Evolutionary conservation across 2,888 invertebrate species (phyloP).

Genomic region (Synanthedon andrenaeformis): DNA sequence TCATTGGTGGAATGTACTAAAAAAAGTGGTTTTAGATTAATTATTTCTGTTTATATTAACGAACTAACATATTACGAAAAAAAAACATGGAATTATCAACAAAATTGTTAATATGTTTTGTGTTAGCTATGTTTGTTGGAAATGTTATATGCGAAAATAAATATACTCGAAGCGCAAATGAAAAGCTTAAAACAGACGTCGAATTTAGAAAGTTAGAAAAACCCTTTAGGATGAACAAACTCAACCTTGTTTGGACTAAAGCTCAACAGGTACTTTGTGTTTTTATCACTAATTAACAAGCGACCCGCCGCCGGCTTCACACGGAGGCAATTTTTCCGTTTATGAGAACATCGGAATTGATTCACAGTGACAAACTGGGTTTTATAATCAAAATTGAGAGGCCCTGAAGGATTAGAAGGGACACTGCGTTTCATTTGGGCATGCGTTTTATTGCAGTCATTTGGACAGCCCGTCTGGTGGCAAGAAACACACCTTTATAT

Average conservation of each 20-base stretch:
- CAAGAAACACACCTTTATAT: no score
- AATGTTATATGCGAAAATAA: slow-evolving; percentile 65
- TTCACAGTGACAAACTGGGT: no score
- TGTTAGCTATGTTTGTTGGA: neutral
- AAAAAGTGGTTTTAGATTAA: no score
- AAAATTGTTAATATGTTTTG: neutral
- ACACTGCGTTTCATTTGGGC: no score
- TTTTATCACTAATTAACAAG: neutral
- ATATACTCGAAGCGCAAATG: slow-evolving; percentile 74
- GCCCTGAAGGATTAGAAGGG: no score
- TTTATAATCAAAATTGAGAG: no score
- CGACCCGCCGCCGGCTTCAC: no score
- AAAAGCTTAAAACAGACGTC: slow-evolving; percentile 45
- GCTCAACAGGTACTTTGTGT: slow-evolving; percentile 79
- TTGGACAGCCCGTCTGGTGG: no score
- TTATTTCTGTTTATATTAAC: neutral
- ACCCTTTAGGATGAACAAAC: slow-evolving; percentile 91
- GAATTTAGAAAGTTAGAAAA: slow-evolving; percentile 80
- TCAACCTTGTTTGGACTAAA: slow-evolving; percentile 91
- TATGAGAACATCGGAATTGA: no score
- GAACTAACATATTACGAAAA: neutral
- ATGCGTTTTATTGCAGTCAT: no score
- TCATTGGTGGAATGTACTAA: no score
- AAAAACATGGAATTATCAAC: neutral
- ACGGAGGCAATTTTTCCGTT: no score